Evolutionary conservation across 2,797 vertebrate species (phyloP).

Genomic region (Tolypeutes matacus): DNA sequence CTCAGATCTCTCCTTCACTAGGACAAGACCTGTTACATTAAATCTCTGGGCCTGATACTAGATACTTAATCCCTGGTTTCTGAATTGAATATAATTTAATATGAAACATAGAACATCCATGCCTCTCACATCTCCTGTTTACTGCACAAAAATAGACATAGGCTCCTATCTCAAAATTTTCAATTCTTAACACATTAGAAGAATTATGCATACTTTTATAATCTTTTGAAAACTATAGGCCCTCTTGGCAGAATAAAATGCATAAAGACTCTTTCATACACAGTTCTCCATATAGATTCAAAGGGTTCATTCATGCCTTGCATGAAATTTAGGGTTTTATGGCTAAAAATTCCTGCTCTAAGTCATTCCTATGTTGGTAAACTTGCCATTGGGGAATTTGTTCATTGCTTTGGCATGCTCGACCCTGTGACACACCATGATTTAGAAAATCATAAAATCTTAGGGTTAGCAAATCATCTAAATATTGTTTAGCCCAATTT

Average conservation of each 20-base stretch:
- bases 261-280: neutral
- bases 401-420: neutral
- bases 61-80: neutral
- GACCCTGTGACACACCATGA: neutral
- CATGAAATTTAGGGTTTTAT: neutral
- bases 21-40: neutral
- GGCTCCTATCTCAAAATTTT: neutral
- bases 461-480: neutral
- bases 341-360: neutral
- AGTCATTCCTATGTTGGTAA: neutral
- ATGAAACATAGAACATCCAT: neutral
- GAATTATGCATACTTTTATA: neutral
- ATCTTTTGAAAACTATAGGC: neutral
- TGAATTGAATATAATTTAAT: conserved; percentile 20
- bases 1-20: neutral
- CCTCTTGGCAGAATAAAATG: neutral
- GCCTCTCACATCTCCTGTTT: neutral
- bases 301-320: neutral
- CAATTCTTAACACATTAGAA: neutral
- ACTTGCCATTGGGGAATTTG: neutral
- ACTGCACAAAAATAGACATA: neutral
- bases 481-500: neutral
- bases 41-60: neutral
- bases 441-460: neutral
- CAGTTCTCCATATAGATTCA: neutral